Evolutionary conservation across 2,888 invertebrate species (phyloP), one percentile per base, ranked within the genome.

Genomic region (Thalpophila matura): DNA sequence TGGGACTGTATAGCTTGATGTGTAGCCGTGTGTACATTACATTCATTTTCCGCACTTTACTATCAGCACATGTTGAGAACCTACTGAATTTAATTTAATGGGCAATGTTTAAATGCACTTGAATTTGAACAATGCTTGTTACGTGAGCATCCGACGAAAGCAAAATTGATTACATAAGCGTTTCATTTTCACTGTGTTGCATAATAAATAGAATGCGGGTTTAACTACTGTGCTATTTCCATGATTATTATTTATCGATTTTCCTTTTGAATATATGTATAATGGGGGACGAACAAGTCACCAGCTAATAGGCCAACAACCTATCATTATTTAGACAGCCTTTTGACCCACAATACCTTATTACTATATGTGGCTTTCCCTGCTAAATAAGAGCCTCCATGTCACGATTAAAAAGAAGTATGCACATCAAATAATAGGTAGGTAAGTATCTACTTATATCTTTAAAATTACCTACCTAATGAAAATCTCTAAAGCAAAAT

Each of bases 211-310:
- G n/a, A 35, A 18, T 46, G 57, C 26, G 10, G 12, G 14, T 18
- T 54, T 16, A 31, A 31, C 24, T 38, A 58, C 6, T 54, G 64
- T 29, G 57, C 31, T 46, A 42, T 70, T 64, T 63, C 38, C 37
- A 5, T 50, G 40, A 50, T 70, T 57, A 37, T 70, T 69, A 58
- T 55, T 37, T 54, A 58, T 55, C 9, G 71, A 70, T 47, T 51
- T 40, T 46, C 6, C 45, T 40, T 16, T 47, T 58, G 20, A 64
- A 54, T 54, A 37, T 20, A 54, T 54, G 33, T 20, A 31, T 49
- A 49, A 63, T 57, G 22, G 16, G 20, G 6, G 38, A 31, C 38
- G 63, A 40, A 43, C 31, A 35, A 46, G 22, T 38, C 45, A 40
- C 20, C n/a, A 45, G 31, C 26, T 53, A 47, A 42, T 49, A 55